Evolutionary conservation across 2,888 invertebrate genomes (phyloP), one percentile per base, ranked within the genome.

Genomic region (Aporophyla nigra): DNA sequence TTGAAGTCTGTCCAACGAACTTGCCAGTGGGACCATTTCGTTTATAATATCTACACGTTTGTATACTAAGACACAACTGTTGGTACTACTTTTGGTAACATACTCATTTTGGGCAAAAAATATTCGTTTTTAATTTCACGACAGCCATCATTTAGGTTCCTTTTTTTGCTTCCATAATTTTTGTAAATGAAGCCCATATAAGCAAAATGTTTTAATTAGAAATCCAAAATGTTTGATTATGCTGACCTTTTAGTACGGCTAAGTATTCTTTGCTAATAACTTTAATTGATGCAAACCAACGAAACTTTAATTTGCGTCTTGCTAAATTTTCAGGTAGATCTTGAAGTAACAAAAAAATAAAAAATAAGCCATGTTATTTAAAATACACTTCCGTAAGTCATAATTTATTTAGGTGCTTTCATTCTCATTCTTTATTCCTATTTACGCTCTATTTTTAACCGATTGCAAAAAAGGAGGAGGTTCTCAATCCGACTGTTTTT

Each of bases 171-270:
- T 54, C 24, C 2, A 7, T 68, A 68, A 71, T 62, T 54, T 73
- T 82, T 73, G 5, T 43, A 65, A 65, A 80, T 53, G 24, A 78
- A 73, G 46, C 19, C 73, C 73, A 33, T 54, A 19, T 33, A 63
- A 33, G 56, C 1, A 9, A 33, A n/a, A 24, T 21, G 27, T 53
- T n/a, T 75, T 53, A 21, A 56, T 61, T 6, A 1, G 16, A n/a
- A 56, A 61, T 27, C 16, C 16, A 40, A 70, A 61, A 61, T 19
- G 1, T 6, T 63, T 79, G 21, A 79, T 63, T 71, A 33, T 16
- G 4, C 16, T 79, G 79, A 71, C 56, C 79, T 79, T 78, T 49
- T 21, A n/a, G 3, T n/a, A 12, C 21, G 2, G 6, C n/a, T 33
- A 33, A 62, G 10, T 74, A 51, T 40, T 21, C 2, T 16, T 56